Evolutionary conservation across 1,140 invertebrate species (phyloP).

Genomic region (Hycleus phaleratus): DNA sequence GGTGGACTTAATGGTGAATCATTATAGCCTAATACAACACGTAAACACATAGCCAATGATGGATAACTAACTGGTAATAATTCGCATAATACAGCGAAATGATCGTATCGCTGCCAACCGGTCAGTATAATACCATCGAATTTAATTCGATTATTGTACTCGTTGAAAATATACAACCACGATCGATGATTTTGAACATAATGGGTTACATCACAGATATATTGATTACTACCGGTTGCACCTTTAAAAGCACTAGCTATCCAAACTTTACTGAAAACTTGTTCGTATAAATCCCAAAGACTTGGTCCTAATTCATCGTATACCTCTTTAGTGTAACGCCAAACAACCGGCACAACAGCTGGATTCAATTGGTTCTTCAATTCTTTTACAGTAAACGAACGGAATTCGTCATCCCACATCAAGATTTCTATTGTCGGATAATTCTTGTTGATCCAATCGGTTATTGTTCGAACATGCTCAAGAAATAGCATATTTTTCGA

Average conservation of each 20-base stretch:
- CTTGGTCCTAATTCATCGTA: conserved; percentile 35
- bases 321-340: conserved; percentile 62
- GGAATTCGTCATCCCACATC: conserved; percentile 93
- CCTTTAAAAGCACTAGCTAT: conserved; percentile 86
- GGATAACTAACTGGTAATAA: conserved; percentile 77
- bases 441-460: conserved; percentile 52
- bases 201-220: conserved; percentile 25
- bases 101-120: conserved; percentile 83
- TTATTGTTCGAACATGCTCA: conserved; percentile 58
- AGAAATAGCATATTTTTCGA: conserved; percentile 46
- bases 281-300: conserved; percentile 72
- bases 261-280: conserved; percentile 83
- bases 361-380: conserved; percentile 58
- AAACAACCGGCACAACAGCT: conserved; percentile 77
- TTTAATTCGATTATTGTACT: conserved; percentile 24
- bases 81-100: conserved; percentile 89
- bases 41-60: conserved; percentile 52
- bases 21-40: conserved; percentile 35
- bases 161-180: conserved; percentile 26
- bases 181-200: conserved; percentile 30
- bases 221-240: conserved; percentile 50
- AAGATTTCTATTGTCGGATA: conserved; percentile 51
- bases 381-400: conserved; percentile 56
- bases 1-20: conserved; percentile 50
- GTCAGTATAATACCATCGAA: conserved; percentile 58